Evolutionary conservation across 2,113 vertebrate species (phyloP), one percentile per base, ranked within the genome.

Genomic region (Rhipidura dahli): DNA sequence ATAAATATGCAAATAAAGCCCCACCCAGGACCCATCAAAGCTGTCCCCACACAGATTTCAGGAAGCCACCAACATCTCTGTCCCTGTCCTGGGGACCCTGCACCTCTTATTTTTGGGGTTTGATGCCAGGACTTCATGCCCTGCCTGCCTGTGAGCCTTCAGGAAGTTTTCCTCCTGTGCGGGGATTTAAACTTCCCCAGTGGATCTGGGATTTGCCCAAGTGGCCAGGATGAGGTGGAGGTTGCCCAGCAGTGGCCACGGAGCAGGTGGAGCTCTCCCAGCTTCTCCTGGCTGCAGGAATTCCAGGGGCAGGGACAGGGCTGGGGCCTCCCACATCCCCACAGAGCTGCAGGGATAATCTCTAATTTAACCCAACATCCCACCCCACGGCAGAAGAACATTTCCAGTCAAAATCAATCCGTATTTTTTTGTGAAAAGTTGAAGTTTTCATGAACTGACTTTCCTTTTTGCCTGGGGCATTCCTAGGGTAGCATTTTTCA

Each of bases 161-260:
- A 45, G 40, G 28, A 72, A 22, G 3, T 27, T 54, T 45, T 75
- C 23, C 40, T 69, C 24, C 44, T 9, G 2, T 21, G 30, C 9
- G 20, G 6, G 18, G 15, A 5, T 87, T 92, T 35, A 9, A 37
- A 35, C 23, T 11, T 68, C 19, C 47, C 33, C n/a, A 4, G 8
- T 0, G 3, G 15, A 6, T 76, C 49, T 35, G 44, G 27, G 30
- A 3, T 16, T 61, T 77, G 28, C 17, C 23, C 5, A 1, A 5
- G 18, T 6, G 24, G 33, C 11, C 53, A 35, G 53, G 10, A 17
- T 2, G 21, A 31, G 31, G 6, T n/a, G 51, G 45, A 56, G 28
- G 42, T 8, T 66, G 14, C 24, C 31, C 40, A 45, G 8, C 1
- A 0, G 17, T n/a, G 33, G 4, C 11, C 56, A 23, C 2, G 0